These are phyloP conservation scores for Cenopis cana DNA, from an alignment of 2,888 invertebrate genomes.

Conservation along the genomic window DNA sequence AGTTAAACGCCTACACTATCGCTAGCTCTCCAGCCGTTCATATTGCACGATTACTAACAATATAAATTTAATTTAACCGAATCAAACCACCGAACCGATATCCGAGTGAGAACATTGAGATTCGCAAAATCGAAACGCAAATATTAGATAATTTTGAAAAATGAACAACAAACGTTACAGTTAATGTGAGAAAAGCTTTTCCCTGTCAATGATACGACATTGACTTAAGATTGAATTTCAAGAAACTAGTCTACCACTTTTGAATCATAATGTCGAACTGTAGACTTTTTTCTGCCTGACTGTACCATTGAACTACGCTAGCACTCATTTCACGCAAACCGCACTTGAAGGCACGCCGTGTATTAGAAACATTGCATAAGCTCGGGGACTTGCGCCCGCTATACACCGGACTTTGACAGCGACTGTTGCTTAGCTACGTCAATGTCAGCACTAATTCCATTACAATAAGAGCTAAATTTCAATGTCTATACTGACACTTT, in stretches of 20 bases:
- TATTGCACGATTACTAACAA: slow-evolving; percentile 42
- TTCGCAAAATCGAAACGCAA: slow-evolving; percentile 42
- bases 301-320: slow-evolving; percentile 45
- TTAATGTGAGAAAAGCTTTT: neutral
- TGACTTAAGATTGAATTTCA: neutral
- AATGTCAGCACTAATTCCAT: neutral
- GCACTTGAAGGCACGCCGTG: slow-evolving; percentile 44
- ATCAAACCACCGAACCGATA: slow-evolving; percentile 15
- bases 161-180: slow-evolving; percentile 23
- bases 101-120: slow-evolving; percentile 35
- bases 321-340: slow-evolving; percentile 46
- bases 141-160: slow-evolving; percentile 26
- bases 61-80: slow-evolving; percentile 38
- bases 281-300: neutral
- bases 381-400: neutral
- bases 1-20: slow-evolving; percentile 26
- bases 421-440: neutral
- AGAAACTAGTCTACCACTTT: too few species aligned
- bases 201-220: neutral
- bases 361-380: slow-evolving; percentile 42
- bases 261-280: too few species aligned
- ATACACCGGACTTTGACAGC: slow-evolving; percentile 4
- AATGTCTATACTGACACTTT: neutral
- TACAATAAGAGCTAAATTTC: neutral
- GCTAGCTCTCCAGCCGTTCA: slow-evolving; percentile 25